phyloP scores from a whole-genome alignment of 2,797 vertebrate genomes.

The Limnodromus scolopaceus region DNA sequence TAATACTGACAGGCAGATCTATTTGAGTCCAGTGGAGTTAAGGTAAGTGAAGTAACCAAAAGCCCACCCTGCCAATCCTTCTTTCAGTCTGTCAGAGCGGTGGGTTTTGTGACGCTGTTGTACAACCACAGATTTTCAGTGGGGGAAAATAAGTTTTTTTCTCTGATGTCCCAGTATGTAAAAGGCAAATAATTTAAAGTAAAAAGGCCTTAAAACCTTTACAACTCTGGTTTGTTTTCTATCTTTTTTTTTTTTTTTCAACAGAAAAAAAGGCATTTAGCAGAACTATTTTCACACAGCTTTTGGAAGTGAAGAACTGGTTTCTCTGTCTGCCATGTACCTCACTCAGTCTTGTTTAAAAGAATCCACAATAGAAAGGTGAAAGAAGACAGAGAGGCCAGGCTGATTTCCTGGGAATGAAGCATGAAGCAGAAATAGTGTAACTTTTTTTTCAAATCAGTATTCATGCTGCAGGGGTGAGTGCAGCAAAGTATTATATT shows the following conservation, averaged over 20 bases:
- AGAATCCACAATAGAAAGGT: background rate
- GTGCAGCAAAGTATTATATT: background rate
- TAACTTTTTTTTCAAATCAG: background rate
- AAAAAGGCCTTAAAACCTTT: background rate
- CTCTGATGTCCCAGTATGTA: background rate
- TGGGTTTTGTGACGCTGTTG: background rate
- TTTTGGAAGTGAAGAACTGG: background rate
- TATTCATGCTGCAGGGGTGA: conserved; percentile 8
- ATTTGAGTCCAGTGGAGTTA: background rate
- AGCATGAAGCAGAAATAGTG: conserved; percentile 9
- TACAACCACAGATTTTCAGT: accelerated
- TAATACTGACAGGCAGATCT: background rate
- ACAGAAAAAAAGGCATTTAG: background rate
- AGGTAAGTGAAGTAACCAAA: background rate
- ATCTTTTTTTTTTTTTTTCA: background rate
- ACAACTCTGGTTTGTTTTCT: background rate
- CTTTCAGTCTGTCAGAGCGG: background rate
- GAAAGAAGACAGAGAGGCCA: background rate
- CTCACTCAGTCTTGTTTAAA: background rate
- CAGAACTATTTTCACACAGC: background rate
- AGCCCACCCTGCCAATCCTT: background rate
- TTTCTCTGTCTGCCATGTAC: background rate
- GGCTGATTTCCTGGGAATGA: conserved; percentile 1
- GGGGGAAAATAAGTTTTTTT: background rate
- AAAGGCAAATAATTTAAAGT: background rate